Percentiles rank a stretch among this genome's conserved stretches.
Evolutionary conservation across 2,113 vertebrate species (phyloP).

Genomic region (Paratilapia polleni): DNA sequence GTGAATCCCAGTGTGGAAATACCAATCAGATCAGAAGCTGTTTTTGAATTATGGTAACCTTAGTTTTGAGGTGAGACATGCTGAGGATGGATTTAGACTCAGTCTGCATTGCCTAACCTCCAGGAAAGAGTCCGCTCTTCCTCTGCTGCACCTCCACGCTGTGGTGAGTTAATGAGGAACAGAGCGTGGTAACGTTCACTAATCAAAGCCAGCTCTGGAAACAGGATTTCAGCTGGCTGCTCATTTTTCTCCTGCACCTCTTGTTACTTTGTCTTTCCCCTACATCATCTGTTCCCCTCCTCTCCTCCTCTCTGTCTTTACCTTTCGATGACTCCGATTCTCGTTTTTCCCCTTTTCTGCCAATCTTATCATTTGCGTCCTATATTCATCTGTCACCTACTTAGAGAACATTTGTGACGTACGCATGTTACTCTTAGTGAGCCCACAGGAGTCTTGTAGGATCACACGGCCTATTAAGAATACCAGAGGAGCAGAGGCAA

Average conservation of each 20-base stretch:
- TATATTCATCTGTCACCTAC: conserved; percentile 26
- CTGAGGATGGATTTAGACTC: conserved; percentile 26
- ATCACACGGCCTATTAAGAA: conserved; percentile 53
- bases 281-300: conserved; percentile 47
- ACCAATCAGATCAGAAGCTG: conserved; percentile 52
- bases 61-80: conserved; percentile 22
- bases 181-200: conserved; percentile 62
- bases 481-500: conserved; percentile 37
- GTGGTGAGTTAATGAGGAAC: conserved; percentile 68
- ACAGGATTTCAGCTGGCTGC: conserved; percentile 55
- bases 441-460: conserved; percentile 11
- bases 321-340: conserved; percentile 32
- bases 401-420: conserved; percentile 7
- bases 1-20: conserved; percentile 41
- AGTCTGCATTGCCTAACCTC: conserved; percentile 11
- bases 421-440: conserved; percentile 8
- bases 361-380: conserved; percentile 9
- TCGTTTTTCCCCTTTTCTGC: conserved; percentile 24
- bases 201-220: conserved; percentile 77
- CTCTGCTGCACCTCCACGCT: conserved; percentile 41
- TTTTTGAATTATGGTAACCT: conserved; percentile 56
- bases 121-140: conserved; percentile 19
- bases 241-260: conserved; percentile 71
- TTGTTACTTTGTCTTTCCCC: conserved; percentile 65
- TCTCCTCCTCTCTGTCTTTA: conserved; percentile 31